phyloP scores from a whole-genome alignment of 2,797 vertebrate genomes.

The Steatocranus sp. region DNA sequence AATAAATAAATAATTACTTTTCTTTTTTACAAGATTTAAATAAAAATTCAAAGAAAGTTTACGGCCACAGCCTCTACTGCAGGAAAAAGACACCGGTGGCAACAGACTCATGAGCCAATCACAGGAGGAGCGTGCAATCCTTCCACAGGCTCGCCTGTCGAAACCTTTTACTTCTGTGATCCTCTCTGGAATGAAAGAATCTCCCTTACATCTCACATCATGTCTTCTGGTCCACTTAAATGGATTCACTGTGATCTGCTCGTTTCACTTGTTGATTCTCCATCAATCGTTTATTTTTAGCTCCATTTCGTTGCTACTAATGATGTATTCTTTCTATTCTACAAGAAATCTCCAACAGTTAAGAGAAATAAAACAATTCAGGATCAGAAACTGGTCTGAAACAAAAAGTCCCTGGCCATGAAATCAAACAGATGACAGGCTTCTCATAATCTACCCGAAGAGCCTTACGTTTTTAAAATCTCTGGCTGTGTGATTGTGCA shows the following conservation, averaged over 20 bases:
- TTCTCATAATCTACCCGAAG: not conserved
- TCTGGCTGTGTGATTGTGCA: not conserved
- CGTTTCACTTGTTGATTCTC: not conserved
- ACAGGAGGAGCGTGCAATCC: accelerated
- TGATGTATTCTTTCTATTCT: not conserved
- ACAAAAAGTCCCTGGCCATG: not conserved
- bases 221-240: not conserved
- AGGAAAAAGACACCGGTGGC: not conserved
- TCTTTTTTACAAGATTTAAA: not conserved
- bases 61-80: not conserved
- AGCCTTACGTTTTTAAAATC: not conserved
- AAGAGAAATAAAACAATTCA: not conserved
- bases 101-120: not conserved
- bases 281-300: not conserved
- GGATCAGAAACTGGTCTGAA: not conserved
- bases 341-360: not conserved
- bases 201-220: accelerated
- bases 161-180: accelerated
- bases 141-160: not conserved
- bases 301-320: not conserved
- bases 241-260: not conserved
- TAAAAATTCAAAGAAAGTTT: not conserved
- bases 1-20: not conserved
- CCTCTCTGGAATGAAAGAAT: accelerated
- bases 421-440: not conserved